Evolutionary conservation across 2,797 vertebrate genomes (phyloP).

Genomic region (Lacerta agilis): DNA sequence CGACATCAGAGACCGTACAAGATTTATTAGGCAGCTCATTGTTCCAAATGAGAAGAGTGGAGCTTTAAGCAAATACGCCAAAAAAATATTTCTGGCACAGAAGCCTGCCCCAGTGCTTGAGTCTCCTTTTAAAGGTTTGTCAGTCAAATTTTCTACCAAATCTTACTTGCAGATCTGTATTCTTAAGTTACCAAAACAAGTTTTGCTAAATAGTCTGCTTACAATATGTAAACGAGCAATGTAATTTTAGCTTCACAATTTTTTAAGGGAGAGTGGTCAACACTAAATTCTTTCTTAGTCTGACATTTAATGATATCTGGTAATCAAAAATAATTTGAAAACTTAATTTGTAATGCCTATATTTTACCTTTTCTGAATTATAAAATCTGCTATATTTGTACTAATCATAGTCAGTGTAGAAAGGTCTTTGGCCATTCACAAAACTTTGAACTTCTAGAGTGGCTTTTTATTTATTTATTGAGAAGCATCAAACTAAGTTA

Average conservation of each 20-base stretch:
- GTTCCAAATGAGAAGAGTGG: constrained; percentile 96
- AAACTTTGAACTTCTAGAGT: constrained; percentile 42
- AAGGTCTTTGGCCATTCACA: constrained; percentile 49
- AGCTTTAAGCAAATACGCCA: constrained; percentile 95
- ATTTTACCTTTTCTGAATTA: constrained; percentile 49
- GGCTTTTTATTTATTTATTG: constrained; percentile 41
- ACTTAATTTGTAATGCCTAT: neutral
- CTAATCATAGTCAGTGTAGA: constrained; percentile 26
- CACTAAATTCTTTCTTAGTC: constrained; percentile 27
- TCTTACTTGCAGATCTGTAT: constrained; percentile 53
- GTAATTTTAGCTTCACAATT: constrained; percentile 32
- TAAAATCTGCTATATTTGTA: constrained; percentile 46
- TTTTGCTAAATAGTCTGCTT: constrained; percentile 62
- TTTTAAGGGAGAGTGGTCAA: constrained; percentile 42
- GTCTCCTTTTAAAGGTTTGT: constrained; percentile 95
- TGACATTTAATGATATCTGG: constrained; percentile 45
- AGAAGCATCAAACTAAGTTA: constrained; percentile 48
- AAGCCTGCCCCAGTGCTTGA: constrained; percentile 95
- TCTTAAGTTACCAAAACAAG: constrained; percentile 47
- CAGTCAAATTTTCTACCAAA: constrained; percentile 62
- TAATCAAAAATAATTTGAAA: constrained; percentile 37
- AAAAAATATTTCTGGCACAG: constrained; percentile 93
- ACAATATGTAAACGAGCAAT: constrained; percentile 28
- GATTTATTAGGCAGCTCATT: constrained; percentile 98
- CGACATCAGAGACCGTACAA: constrained; percentile 97